These are phyloP conservation scores for Sturmia bella DNA, from an alignment of 2,888 invertebrate species.

Conservation along the genomic window DNA sequence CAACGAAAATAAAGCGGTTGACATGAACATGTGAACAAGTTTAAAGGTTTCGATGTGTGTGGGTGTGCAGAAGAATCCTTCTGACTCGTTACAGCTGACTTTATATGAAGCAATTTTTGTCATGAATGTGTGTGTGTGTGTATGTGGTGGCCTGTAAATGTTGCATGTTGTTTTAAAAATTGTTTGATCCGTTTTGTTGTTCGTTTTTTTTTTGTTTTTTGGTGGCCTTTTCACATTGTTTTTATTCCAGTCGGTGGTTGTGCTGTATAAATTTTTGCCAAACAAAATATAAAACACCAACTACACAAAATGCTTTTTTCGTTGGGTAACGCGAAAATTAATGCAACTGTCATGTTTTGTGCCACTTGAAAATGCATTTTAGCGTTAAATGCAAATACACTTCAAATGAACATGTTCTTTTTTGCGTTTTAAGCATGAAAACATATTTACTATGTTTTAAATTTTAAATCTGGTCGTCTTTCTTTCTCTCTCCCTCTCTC, in stretches of 20 bases:
- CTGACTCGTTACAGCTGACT: conserved; percentile 12
- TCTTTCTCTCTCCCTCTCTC: too few species aligned
- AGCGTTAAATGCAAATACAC: conserved; percentile 80
- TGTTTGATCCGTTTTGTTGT: conserved; percentile 63
- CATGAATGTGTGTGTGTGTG: too few species aligned
- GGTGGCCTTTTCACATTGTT: conserved; percentile 44
- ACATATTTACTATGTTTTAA: conserved; percentile 55
- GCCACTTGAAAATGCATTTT: conserved; percentile 74
- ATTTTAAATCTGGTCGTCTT: conserved; percentile 25
- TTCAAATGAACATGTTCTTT: conserved; percentile 71
- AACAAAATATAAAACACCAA: conserved; percentile 11
- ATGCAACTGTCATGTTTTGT: conserved; percentile 72
- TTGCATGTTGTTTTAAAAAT: conserved; percentile 62
- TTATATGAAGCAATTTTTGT: background rate
- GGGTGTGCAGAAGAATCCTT: too few species aligned
- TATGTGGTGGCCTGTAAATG: conserved; percentile 17
- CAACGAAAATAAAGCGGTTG: conserved; percentile 37
- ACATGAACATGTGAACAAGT: conserved; percentile 31
- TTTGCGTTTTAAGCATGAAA: conserved; percentile 16
- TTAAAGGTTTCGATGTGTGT: conserved; percentile 26
- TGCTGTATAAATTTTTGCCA: conserved; percentile 53
- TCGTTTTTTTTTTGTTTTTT: background rate
- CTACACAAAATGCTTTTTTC: conserved; percentile 35
- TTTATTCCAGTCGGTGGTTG: conserved; percentile 45
- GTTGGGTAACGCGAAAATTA: conserved; percentile 68